Base-by-base conservation (phyloP, 2,888 invertebrate genomes). In the Hyppa rectilinea region DNA sequence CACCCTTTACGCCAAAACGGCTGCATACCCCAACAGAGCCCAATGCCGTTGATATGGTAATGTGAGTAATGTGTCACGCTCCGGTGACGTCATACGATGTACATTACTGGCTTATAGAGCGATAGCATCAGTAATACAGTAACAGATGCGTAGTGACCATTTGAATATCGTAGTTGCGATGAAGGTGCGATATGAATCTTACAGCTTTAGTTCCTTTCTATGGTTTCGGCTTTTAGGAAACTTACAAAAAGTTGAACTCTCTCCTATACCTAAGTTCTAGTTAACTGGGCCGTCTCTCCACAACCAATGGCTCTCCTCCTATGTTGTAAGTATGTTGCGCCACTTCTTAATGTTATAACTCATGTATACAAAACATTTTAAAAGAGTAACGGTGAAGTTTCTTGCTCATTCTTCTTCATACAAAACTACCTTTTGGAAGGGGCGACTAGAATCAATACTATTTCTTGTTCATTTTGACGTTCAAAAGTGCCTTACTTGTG, bases 1-100 rank as follows among this genome's bases (percentile, higher is more conserved):
- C 34, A 50, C 47, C 71, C 59, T n/a, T 50, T 17, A 34, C 4
- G 17, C 2, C 17, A 45, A 40, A 61, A 31, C 43, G 4, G n/a
- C 20, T 36, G 31, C 26, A 47, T 1, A 55, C 75, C 68, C 67
- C 53, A 23, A 23, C 66, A 67, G 85, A 83, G 80, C 76, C 29
- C 80, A 55, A 75, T 90, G 90, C 91, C 91, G 92, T 93, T 92
- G 87, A 88, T 91, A 91, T 91, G 89, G 67, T 85, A 90, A 91
- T 88, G 75, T 68, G 74, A 87, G 67, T 80, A 88, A 89, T 86
- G 67, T 60, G 80, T 88, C 80, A 86, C 70, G 83, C 77, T 75
- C 64, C 47, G 72, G 23, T 75, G 43, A 49, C 53, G 58, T 68
- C 60, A 81, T 83, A 66, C 84, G 80, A 78, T 67, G 83, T 59